phyloP scores from a whole-genome alignment of 2,888 invertebrate species.

The Tribolium freemani region DNA sequence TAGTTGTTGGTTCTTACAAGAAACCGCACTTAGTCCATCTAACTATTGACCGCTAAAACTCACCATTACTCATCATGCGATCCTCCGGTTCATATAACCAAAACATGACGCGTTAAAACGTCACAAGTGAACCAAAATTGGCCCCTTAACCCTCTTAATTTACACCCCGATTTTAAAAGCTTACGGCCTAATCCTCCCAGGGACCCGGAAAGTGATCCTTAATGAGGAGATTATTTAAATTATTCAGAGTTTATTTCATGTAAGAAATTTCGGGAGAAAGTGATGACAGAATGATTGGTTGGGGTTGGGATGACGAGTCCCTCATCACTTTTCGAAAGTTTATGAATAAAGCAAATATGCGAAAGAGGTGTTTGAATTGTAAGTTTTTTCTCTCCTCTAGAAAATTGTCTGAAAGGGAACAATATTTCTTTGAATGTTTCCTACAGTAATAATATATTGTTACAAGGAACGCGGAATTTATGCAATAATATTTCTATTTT shows the following conservation, averaged over 20 bases:
- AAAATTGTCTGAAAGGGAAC: conserved; percentile 45
- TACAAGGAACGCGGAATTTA: conserved; percentile 42
- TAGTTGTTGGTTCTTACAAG: conserved; percentile 55
- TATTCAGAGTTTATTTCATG: conserved; percentile 32
- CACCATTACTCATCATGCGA: conserved; percentile 54
- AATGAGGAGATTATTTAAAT: conserved; percentile 29
- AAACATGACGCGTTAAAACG: conserved; percentile 3
- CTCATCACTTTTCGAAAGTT: conserved; percentile 21
- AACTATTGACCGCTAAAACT: conserved; percentile 58
- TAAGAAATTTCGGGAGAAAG: conserved; percentile 11
- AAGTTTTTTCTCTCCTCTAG: conserved; percentile 23
- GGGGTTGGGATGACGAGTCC: conserved; percentile 11
- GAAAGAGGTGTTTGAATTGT: conserved; percentile 17
- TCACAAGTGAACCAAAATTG: background rate
- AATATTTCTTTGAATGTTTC: conserved; percentile 45
- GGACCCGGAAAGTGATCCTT: conserved; percentile 29
- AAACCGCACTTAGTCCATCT: conserved; percentile 59
- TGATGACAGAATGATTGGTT: conserved; percentile 32
- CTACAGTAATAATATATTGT: conserved; percentile 40
- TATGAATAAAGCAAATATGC: conserved; percentile 36
- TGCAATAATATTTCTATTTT: conserved; percentile 48
- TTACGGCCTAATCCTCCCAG: conserved; percentile 8
- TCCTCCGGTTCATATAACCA: conserved; percentile 9
- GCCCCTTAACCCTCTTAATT: conserved; percentile 9
- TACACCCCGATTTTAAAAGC: conserved; percentile 25